Evolutionary conservation across 2,797 vertebrate genomes (phyloP), one percentile per base, ranked within the genome.

Genomic region (Diplodus sargus): DNA sequence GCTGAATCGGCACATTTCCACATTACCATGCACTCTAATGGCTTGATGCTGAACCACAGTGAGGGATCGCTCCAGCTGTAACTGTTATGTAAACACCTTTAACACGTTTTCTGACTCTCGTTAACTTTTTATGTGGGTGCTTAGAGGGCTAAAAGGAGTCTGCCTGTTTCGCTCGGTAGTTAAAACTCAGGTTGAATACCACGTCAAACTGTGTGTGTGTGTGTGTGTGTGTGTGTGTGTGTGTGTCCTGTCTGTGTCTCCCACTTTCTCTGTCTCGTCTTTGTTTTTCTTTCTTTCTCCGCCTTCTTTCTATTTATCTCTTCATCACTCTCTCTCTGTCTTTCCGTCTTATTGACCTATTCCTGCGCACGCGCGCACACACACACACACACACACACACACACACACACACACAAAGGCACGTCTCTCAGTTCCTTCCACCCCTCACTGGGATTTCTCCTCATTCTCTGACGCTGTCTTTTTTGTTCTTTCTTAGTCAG

Each of bases 81-180:
- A 79, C 53, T 78, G 59, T 75, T 82, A 43, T 53, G 76, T 78
- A 82, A 89, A 89, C 81, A 77, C 81, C 57, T 84, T 82, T 71
- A 76, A 81, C 66, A 60, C 5, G 73, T 83, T 81, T 75, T 76
- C 74, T 59, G 79, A 67, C 66, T 79, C 70, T 70, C 79, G 39
- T 89, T 89, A 85, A 88, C 48, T 15, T 88, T 88, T 88, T 87
- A 91, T 72, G 71, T 66, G 74, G 22, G 56, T 8, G 42, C 63
- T 79, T 17, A 48, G 53, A 22, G 58, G 69, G 54, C 66, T 48
- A 4, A 61, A 79, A 75, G 69, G 62, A 20, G 3, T 63, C 58
- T 47, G 42, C 52, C 52, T 12, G 70, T 45, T 87, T 67, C n/a
- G n/a, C 60, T 58, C 59, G 23, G 82, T 15, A 20, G 23, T 67